A percentile compares a stretch with the other conserved stretches of the same genome.
Conservation (phyloP, 2,797 vertebrate species). For the Callimico goeldii region DNA sequence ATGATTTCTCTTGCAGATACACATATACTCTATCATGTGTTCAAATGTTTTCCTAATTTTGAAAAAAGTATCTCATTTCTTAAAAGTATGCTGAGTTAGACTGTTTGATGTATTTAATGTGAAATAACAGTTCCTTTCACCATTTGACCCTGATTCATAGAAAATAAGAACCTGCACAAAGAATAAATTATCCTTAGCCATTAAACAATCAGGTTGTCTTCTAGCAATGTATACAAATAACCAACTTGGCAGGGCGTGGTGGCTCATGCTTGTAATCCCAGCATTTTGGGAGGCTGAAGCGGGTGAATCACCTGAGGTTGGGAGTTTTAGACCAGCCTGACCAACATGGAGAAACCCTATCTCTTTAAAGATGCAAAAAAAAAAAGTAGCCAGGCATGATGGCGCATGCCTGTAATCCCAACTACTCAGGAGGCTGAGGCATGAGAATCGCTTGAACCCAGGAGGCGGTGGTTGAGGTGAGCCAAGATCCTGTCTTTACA, state of each 20-base stretch:
- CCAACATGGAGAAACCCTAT: too few species aligned
- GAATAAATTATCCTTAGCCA: conserved; percentile 1
- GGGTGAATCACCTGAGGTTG: too few species aligned
- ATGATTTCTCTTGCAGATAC: neutral
- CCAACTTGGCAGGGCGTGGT: neutral
- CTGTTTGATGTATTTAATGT: neutral
- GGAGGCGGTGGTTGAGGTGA: too few species aligned
- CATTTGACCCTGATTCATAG: neutral
- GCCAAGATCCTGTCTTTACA: too few species aligned
- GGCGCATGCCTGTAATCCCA: too few species aligned
- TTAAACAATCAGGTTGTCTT: neutral
- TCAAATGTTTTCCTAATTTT: neutral
- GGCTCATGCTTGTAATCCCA: too few species aligned
- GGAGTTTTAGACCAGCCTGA: too few species aligned
- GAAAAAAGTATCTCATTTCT: neutral
- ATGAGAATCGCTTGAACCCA: too few species aligned
- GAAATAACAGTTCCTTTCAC: neutral
- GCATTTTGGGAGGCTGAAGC: too few species aligned
- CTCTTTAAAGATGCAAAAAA: too few species aligned
- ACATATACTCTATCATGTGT: neutral
- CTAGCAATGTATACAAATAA: neutral
- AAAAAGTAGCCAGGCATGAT: too few species aligned
- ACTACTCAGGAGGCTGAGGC: too few species aligned
- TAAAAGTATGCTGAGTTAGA: neutral
- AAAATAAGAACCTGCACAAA: neutral